These are phyloP conservation scores for Allophyes oxyacanthae DNA, from an alignment of 2,888 invertebrate genomes.

Conservation along the genomic window DNA sequence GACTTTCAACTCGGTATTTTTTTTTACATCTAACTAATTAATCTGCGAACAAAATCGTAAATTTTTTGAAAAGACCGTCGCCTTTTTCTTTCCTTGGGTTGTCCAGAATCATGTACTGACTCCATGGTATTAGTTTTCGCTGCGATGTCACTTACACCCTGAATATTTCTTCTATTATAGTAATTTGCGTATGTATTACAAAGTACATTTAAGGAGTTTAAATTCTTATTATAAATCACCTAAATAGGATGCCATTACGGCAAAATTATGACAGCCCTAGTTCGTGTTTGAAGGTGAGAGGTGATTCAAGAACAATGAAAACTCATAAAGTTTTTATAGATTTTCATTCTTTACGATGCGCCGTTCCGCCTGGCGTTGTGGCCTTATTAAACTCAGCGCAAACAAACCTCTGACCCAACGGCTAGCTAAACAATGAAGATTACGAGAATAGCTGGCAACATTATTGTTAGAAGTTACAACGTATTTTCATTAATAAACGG, in stretches of 20 bases:
- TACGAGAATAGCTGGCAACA: neutral
- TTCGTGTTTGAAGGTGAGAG: conserved; percentile 39
- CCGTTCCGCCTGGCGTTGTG: conserved; percentile 38
- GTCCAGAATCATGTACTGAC: too few relatives aligned
- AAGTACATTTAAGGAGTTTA: too few relatives aligned
- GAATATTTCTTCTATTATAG: too few relatives aligned
- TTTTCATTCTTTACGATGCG: conserved; percentile 58
- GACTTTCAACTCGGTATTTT: too few relatives aligned
- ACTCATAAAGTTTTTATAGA: conserved; percentile 64
- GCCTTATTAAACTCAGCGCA: conserved; percentile 51
- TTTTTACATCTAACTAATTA: too few relatives aligned
- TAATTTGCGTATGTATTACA: too few relatives aligned
- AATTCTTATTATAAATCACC: neutral
- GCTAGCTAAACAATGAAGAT: conserved; percentile 8
- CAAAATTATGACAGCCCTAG: conserved; percentile 15
- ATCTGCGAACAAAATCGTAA: too few relatives aligned
- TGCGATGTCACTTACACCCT: too few relatives aligned
- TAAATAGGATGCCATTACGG: conserved; percentile 24
- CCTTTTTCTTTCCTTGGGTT: too few relatives aligned
- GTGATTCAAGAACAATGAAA: conserved; percentile 53
- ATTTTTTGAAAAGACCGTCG: too few relatives aligned
- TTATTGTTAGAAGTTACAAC: too few relatives aligned
- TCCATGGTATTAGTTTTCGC: too few relatives aligned
- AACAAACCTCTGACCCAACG: conserved; percentile 15
- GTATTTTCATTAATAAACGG: neutral